phyloP scores from a whole-genome alignment of 2,113 vertebrate species.

The Campylorhamphus procurvoides region DNA sequence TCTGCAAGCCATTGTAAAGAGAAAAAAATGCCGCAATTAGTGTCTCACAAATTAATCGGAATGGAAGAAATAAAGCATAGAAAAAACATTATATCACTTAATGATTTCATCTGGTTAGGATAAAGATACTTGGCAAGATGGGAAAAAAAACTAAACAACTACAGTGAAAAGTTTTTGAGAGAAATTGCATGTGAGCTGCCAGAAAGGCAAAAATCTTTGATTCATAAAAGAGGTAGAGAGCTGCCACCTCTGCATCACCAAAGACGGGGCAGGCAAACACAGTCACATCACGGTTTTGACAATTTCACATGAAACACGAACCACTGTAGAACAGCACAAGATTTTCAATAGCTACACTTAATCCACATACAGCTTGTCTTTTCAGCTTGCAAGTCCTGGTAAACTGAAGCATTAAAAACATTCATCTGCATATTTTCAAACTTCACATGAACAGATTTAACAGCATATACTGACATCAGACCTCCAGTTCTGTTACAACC shows the following conservation, averaged over 20 bases:
- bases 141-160: background rate
- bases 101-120: constrained; percentile 53
- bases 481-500: background rate
- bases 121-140: constrained; percentile 5
- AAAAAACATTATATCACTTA: constrained; percentile 45
- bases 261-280: background rate
- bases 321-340: background rate
- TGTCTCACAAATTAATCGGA: constrained; percentile 50
- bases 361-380: background rate
- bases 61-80: constrained; percentile 37
- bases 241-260: background rate
- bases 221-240: background rate
- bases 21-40: background rate
- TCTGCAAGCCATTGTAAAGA: constrained; percentile 28
- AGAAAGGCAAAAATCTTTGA: background rate
- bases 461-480: background rate
- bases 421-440: constrained; percentile 13
- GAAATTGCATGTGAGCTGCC: background rate
- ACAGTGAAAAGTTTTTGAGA: background rate
- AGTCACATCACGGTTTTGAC: background rate
- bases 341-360: background rate
- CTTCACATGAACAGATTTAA: background rate
- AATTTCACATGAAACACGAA: constrained; percentile 16
- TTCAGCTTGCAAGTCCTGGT: background rate
- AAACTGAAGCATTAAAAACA: background rate